Conservation (phyloP, 2,113 vertebrate genomes). For the Megaceryle maxima region DNA sequence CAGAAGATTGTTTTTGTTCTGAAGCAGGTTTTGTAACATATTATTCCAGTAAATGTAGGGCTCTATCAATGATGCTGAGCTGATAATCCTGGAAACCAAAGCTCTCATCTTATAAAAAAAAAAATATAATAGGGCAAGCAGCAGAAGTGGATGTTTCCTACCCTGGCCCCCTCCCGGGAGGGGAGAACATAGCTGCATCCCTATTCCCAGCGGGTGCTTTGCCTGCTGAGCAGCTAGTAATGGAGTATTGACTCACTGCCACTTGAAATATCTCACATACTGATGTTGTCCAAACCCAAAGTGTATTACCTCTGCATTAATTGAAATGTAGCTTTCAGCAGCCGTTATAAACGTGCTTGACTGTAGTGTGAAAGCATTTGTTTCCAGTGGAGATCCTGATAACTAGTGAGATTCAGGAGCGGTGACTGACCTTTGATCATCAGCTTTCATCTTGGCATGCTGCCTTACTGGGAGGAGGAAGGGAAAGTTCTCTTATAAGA, state of each 20-base stretch:
- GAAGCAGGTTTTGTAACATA: not conserved
- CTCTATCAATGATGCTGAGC: not conserved
- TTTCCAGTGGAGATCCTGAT: slow-evolving; percentile 36
- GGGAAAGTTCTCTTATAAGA: slow-evolving; percentile 38
- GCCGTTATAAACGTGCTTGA: not conserved
- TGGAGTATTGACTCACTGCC: slow-evolving; percentile 8
- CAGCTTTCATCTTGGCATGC: slow-evolving; percentile 15
- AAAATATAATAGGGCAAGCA: not conserved
- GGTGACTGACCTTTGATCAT: slow-evolving; percentile 53
- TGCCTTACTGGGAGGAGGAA: slow-evolving; percentile 14
- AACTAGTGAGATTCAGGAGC: slow-evolving; percentile 33
- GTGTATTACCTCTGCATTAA: slow-evolving; percentile 5
- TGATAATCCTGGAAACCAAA: not conserved
- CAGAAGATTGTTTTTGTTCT: not conserved
- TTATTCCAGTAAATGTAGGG: not conserved
- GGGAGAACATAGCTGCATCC: not conserved
- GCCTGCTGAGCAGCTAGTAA: not conserved
- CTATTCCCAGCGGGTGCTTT: not conserved
- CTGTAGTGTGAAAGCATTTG: slow-evolving; percentile 38
- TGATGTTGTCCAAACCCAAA: not conserved
- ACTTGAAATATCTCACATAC: not conserved
- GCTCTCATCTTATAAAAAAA: not conserved
- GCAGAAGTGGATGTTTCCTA: not conserved
- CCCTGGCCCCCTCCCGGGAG: not conserved
- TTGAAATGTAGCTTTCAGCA: slow-evolving; percentile 54